Base-by-base conservation (phyloP, 2,113 vertebrate species). In the Mystacornis crossleyi region DNA sequence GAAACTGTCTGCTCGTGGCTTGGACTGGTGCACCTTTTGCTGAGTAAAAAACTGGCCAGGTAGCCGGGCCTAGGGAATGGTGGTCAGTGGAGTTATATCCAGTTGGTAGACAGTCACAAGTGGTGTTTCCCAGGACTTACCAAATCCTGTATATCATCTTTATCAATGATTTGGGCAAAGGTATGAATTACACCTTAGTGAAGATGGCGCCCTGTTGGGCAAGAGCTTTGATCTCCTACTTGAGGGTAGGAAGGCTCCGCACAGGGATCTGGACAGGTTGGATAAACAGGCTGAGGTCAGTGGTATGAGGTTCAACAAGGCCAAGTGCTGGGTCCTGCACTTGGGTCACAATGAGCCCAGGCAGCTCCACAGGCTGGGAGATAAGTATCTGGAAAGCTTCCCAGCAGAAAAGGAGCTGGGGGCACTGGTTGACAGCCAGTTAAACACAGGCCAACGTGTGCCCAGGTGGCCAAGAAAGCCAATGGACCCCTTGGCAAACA, bases 321-420 rank as follows among this genome's bases (percentile, higher is more conserved):
- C 17, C 54, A 40, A 40, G 24, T 18, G 14, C n/a, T 0, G 0
- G 16, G n/a, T 53, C 15, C 38, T 47, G 38, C 33, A 14, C 13
- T n/a, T 60, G n/a, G 36, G 36, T 33, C 26, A 66, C 25, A 69
- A 28, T 3, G 23, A 69, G 18, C 21, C 34, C 9, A 34, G 34
- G 40, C n/a, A 48, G 40, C 25, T 18, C 14, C 31, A 48, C 4
- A 13, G 40, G 26, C 14, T 34, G 31, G 12, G 17, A 23, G 4
- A 14, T 67, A 33, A 67, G 6, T 5, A 9, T 38, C 38, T 47
- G 45, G 62, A 75, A 42, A 54, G n/a, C 9, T 61, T 29, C 6
- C 24, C 40, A 40, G 29, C 12, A n/a, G 29, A 75, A 75, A 82
- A 75, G 25, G 14, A 61, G 40, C 7, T 47, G 14, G 5, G 19